Evolutionary conservation across 2,113 vertebrate species (phyloP).

Genomic region (Delphinapterus leucas): DNA sequence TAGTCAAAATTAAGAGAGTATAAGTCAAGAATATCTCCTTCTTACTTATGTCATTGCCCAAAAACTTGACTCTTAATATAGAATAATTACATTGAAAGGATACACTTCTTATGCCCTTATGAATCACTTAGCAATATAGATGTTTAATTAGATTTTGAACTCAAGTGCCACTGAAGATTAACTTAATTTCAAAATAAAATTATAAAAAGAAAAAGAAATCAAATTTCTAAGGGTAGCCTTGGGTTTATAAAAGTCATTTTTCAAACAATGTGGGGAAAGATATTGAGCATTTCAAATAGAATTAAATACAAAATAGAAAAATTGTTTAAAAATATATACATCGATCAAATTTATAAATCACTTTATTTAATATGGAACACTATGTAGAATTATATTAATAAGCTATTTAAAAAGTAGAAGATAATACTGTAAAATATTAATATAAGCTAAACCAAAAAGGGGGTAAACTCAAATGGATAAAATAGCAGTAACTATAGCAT

Average conservation of each 20-base stretch:
- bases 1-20: not conserved
- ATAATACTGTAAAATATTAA: not conserved
- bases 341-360: slow-evolving; percentile 31
- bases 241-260: slow-evolving; percentile 34
- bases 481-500: not conserved
- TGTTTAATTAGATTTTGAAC: slow-evolving; percentile 75
- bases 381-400: slow-evolving; percentile 51
- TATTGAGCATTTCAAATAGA: slow-evolving; percentile 46
- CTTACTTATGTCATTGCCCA: not conserved
- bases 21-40: not conserved
- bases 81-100: slow-evolving; percentile 60
- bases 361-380: slow-evolving; percentile 37
- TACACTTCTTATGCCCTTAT: slow-evolving; percentile 58
- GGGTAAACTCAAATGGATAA: not conserved
- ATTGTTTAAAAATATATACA: not conserved
- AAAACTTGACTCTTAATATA: slow-evolving; percentile 40
- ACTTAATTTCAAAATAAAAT: slow-evolving; percentile 72
- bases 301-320: slow-evolving; percentile 59
- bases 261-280: slow-evolving; percentile 46
- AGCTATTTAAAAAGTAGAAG: slow-evolving; percentile 21
- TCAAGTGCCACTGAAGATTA: slow-evolving; percentile 70
- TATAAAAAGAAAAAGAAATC: slow-evolving; percentile 53
- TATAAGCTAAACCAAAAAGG: not conserved
- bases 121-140: slow-evolving; percentile 73
- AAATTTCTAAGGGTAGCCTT: slow-evolving; percentile 65